phyloP scores from a whole-genome alignment of 2,797 vertebrate species.

The Helarctos malayanus region DNA sequence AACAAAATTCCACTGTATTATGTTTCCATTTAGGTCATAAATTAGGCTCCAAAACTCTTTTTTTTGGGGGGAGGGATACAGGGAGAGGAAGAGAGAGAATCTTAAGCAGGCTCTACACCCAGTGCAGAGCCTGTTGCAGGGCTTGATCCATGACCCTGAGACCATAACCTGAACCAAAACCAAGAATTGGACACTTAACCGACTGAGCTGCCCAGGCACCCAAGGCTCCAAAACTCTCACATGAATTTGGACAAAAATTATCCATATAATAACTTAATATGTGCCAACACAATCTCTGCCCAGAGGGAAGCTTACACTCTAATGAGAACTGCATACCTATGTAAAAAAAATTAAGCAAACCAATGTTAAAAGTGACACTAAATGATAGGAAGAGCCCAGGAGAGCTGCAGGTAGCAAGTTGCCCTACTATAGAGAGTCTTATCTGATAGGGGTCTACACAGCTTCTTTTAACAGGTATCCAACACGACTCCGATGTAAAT shows the following conservation, averaged over 20 bases:
- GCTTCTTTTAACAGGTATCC: neutral
- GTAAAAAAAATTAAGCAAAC: neutral
- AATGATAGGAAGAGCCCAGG: neutral
- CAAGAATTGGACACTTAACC: neutral
- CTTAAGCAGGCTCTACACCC: neutral
- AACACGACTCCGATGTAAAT: neutral
- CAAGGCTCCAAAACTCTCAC: neutral
- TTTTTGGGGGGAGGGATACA: neutral
- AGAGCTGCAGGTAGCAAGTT: neutral
- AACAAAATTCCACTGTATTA: neutral
- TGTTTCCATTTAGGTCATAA: neutral
- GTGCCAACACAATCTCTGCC: neutral
- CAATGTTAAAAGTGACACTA: neutral
- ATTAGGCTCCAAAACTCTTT: neutral
- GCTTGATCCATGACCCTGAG: neutral
- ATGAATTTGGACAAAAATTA: constrained; percentile 40
- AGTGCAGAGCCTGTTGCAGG: neutral
- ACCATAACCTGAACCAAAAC: neutral
- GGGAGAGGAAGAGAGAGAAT: neutral
- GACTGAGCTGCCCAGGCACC: neutral
- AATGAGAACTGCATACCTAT: neutral
- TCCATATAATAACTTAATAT: constrained; percentile 10
- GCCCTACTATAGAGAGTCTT: neutral
- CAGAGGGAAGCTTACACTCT: neutral
- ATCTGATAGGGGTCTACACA: neutral